Evolutionary conservation across 2,888 invertebrate species (phyloP).

Genomic region (Ryuthela nishihirai): DNA sequence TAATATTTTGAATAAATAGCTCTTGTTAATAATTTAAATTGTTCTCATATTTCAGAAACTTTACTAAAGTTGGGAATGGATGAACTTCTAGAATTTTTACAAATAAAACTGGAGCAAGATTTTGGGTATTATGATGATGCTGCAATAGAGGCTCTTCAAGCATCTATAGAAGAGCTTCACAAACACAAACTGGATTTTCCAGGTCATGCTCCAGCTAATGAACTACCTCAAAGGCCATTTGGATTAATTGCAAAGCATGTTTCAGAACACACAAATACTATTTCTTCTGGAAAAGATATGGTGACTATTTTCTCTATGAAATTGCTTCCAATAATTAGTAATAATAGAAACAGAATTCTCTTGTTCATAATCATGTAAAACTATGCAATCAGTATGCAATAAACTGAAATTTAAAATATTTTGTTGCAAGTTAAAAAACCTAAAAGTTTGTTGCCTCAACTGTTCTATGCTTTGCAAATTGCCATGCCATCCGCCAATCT

Average conservation of each 20-base stretch:
- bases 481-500: too few species aligned
- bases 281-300: too few species aligned
- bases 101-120: conserved; percentile 78
- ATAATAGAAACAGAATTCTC: background rate
- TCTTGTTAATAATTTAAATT: too few species aligned
- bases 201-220: conserved; percentile 58
- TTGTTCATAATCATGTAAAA: background rate
- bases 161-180: conserved; percentile 75
- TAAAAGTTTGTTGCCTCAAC: too few species aligned
- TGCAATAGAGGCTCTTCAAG: conserved; percentile 78
- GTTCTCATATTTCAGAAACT: conserved; percentile 40
- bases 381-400: background rate
- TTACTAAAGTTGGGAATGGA: conserved; percentile 76
- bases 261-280: background rate
- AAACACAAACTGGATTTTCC: conserved; percentile 76
- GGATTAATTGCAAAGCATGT: conserved; percentile 61
- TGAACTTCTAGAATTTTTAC: conserved; percentile 61
- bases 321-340: too few species aligned
- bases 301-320: too few species aligned
- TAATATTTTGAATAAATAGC: too few species aligned
- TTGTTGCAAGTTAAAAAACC: too few species aligned
- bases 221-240: conserved; percentile 76
- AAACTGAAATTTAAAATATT: too few species aligned
- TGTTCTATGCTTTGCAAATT: too few species aligned
- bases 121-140: conserved; percentile 90